Percentiles rank a stretch among this genome's conserved stretches.
phyloP scores from a whole-genome alignment of 1,140 invertebrate species.

The fruit fly (Drosophila melanogaster) region DNA sequence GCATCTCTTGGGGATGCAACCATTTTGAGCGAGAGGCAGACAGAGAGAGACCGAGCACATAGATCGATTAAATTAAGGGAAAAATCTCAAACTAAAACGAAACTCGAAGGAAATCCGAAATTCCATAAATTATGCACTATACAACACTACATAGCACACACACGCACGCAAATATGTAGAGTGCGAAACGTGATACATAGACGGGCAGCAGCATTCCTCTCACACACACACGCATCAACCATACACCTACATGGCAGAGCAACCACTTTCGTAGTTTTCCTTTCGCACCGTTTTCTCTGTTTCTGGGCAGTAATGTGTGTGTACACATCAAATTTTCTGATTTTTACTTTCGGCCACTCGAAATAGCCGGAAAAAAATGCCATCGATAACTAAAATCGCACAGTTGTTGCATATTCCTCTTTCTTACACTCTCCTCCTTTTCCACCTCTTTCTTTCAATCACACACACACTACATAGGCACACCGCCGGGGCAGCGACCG shows the following conservation, averaged over 20 bases:
- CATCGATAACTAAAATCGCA: slow-evolving; percentile 24
- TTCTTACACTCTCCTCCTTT: slow-evolving; percentile 12
- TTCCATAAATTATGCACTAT: slow-evolving; percentile 75
- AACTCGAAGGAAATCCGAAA: slow-evolving; percentile 34
- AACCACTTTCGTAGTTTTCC: slow-evolving; percentile 79
- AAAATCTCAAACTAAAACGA: slow-evolving; percentile 29
- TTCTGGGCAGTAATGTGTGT: slow-evolving; percentile 67
- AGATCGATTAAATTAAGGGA: slow-evolving; percentile 72
- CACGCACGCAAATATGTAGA: slow-evolving; percentile 9
- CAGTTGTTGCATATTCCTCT: slow-evolving; percentile 38
- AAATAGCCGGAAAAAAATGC: slow-evolving; percentile 32
- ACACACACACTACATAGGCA: slow-evolving; percentile 26
- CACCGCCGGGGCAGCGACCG: slow-evolving; percentile 60
- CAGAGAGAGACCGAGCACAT: slow-evolving; percentile 29
- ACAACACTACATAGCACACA: slow-evolving; percentile 63
- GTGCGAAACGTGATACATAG: slow-evolving; percentile 72
- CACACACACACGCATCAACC: slow-evolving; percentile 35
- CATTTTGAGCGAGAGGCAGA: slow-evolving; percentile 37
- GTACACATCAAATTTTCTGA: slow-evolving; percentile 59
- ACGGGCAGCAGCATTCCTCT: slow-evolving; percentile 66
- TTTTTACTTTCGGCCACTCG: slow-evolving; percentile 41
- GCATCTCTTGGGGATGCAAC: slow-evolving; percentile 77
- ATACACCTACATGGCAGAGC: slow-evolving; percentile 59
- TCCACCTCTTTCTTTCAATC: slow-evolving; percentile 22
- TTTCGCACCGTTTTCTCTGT: slow-evolving; percentile 61